Evolutionary conservation across 2,113 vertebrate genomes (phyloP).

Genomic region (Oncorhynchus tshawytscha): DNA sequence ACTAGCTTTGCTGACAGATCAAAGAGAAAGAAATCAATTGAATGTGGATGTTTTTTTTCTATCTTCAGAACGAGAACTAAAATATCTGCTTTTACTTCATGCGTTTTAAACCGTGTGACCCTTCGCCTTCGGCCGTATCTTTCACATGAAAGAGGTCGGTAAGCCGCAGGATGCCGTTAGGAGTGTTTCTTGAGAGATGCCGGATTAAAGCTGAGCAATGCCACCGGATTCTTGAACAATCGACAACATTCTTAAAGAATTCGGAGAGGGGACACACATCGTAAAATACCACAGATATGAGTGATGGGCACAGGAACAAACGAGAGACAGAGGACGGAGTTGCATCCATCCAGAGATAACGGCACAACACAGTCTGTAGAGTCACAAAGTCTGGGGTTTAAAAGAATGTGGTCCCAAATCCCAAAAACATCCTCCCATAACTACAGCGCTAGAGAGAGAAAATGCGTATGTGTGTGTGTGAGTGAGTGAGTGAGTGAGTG

Average conservation of each 20-base stretch:
- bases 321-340: not conserved
- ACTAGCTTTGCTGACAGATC: not conserved
- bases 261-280: not conserved
- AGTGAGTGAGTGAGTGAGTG: too few relatives aligned
- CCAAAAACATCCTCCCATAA: too few relatives aligned
- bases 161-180: too few relatives aligned
- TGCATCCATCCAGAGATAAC: not conserved
- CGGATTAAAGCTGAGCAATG: too few relatives aligned
- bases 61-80: not conserved
- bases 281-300: slow-evolving; percentile 4
- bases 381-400: too few relatives aligned
- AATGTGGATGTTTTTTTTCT: not conserved
- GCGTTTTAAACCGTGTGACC: slow-evolving; percentile 14
- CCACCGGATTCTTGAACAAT: slow-evolving; percentile 11
- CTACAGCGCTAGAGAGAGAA: too few relatives aligned
- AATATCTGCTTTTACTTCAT: slow-evolving; percentile 14
- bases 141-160: too few relatives aligned
- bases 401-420: too few relatives aligned
- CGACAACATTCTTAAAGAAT: slow-evolving; percentile 4
- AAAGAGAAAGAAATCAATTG: slow-evolving; percentile 1
- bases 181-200: too few relatives aligned
- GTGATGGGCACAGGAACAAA: not conserved
- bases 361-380: not conserved
- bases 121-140: too few relatives aligned
- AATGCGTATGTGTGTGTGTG: too few relatives aligned